Percentiles rank a stretch among this genome's conserved stretches.
phyloP scores from a whole-genome alignment of 92 coral and sea anemone species.

The Hydrozoanthus gracilis region DNA sequence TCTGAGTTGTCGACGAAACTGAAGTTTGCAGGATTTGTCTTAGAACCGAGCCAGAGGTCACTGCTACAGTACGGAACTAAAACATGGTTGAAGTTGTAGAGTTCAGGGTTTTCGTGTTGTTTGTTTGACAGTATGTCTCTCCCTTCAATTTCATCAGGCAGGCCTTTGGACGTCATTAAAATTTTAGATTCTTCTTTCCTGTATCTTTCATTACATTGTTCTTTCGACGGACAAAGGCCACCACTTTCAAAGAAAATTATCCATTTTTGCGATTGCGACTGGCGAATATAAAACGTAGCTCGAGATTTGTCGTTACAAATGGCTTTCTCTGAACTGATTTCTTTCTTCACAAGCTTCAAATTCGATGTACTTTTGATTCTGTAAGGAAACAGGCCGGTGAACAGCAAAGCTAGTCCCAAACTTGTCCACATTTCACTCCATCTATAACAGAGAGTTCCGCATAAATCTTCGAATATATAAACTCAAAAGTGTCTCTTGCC shows the following conservation, averaged over 20 bases:
- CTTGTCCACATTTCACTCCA: conserved; percentile 10
- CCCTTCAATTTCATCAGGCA: conserved; percentile 55
- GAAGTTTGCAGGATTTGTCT: conserved; percentile 36
- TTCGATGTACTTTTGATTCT: background rate
- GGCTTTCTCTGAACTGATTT: conserved; percentile 40
- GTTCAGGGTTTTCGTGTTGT: conserved; percentile 54
- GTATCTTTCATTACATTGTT: conserved; percentile 62
- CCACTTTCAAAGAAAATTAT: conserved; percentile 73
- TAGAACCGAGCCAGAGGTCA: conserved; percentile 69
- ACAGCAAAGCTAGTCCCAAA: background rate
- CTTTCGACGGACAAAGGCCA: conserved; percentile 64
- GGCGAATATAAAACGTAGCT: conserved; percentile 56
- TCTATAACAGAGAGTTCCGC: background rate
- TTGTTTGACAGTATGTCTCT: conserved; percentile 56
- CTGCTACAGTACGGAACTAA: conserved; percentile 74
- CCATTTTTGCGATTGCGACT: conserved; percentile 43
- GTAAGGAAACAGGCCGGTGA: background rate
- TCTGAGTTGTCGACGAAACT: conserved; percentile 41
- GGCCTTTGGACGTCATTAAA: conserved; percentile 57
- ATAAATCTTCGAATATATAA: background rate
- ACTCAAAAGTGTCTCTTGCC: background rate
- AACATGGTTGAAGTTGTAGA: conserved; percentile 54
- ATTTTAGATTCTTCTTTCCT: conserved; percentile 54
- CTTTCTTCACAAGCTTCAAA: conserved; percentile 41
- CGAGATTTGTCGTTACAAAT: conserved; percentile 67